phyloP scores from a whole-genome alignment of 2,113 vertebrate species.

The Xerus inauris region DNA sequence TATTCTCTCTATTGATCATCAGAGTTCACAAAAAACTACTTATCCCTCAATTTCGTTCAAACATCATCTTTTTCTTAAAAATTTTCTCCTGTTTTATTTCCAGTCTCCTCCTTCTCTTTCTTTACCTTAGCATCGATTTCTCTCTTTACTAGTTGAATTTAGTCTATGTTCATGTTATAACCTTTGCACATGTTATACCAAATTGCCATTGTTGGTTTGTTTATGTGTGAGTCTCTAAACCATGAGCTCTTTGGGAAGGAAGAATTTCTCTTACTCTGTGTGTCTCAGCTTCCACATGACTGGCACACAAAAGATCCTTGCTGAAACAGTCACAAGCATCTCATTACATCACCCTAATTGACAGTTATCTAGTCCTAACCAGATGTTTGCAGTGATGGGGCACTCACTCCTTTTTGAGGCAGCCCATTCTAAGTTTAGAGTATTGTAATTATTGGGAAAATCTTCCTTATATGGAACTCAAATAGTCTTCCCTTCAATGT shows the following conservation, averaged over 20 bases:
- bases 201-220: background rate
- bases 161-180: background rate
- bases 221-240: background rate
- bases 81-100: background rate
- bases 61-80: background rate
- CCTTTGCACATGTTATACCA: background rate
- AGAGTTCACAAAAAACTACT: background rate
- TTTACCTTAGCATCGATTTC: background rate
- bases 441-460: conserved; percentile 2
- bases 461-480: background rate
- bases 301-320: background rate
- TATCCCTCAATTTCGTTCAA: background rate
- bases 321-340: conserved; percentile 48
- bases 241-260: background rate
- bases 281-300: background rate
- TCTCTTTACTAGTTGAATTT: background rate
- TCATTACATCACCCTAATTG: conserved; percentile 36
- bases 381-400: conserved; percentile 8
- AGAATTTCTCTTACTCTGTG: background rate
- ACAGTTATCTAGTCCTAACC: conserved; percentile 13
- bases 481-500: background rate
- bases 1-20: background rate
- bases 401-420: conserved; percentile 4
- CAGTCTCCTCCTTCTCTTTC: background rate
- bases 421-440: background rate